Percentiles rank a stretch among this genome's conserved stretches.
Conservation (phyloP, 2,888 invertebrate genomes). For the Cephus nigrinus region DNA sequence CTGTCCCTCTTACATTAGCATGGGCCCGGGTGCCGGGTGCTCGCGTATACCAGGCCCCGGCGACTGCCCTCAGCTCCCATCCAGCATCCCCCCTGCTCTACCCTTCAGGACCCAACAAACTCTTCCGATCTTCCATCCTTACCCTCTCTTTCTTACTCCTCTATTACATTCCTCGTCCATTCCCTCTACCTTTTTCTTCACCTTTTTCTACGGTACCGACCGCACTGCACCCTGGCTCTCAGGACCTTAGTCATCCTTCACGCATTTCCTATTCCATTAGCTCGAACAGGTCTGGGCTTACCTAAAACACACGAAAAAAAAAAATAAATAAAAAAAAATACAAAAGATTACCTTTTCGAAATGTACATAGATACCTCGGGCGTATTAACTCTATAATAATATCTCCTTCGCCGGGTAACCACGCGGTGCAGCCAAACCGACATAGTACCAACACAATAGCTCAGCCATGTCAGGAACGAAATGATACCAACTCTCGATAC, state of each 20-base stretch:
- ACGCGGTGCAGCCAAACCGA: neutral
- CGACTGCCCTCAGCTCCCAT: conserved; percentile 3
- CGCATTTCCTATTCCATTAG: neutral
- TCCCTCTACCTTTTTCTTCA: conserved; percentile 19
- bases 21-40: neutral
- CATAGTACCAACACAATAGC: neutral
- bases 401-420: neutral
- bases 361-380: neutral
- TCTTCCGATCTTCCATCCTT: conserved; percentile 14
- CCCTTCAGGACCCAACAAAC: conserved; percentile 29
- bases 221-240: neutral
- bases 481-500: conserved; percentile 1
- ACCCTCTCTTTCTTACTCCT: conserved; percentile 11
- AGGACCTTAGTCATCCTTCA: neutral
- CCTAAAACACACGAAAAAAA: neutral
- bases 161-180: conserved; percentile 14
- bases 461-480: neutral
- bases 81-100: conserved; percentile 23
- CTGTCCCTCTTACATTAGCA: neutral
- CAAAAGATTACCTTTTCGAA: neutral
- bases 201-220: conserved; percentile 17
- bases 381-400: neutral
- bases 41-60: neutral
- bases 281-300: neutral
- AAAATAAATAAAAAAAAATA: neutral